These are phyloP conservation scores for Excalfactoria chinensis DNA, from an alignment of 2,113 vertebrate genomes.

Conservation along the genomic window DNA sequence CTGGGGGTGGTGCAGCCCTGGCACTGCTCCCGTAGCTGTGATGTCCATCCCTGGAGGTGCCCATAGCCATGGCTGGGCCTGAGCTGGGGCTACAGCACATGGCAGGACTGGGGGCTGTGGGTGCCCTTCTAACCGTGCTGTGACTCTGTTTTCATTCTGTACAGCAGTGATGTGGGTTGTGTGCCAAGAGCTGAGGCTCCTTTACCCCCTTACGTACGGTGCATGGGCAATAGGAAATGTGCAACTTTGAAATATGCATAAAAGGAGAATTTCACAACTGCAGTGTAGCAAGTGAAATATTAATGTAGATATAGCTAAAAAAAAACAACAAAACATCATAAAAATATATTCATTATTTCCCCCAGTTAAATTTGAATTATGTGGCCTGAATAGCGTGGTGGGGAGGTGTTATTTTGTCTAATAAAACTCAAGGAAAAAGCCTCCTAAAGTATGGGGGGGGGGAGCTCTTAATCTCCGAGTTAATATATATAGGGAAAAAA, in stretches of 20 bases:
- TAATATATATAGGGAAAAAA: accelerated
- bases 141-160: no score
- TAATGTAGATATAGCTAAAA: not conserved
- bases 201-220: not conserved
- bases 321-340: not conserved
- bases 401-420: not conserved
- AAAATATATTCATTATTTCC: not conserved
- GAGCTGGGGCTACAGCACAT: no score
- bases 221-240: not conserved
- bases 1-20: no score
- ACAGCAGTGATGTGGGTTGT: no score
- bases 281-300: not conserved
- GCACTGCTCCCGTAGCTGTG: no score
- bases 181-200: not conserved
- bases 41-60: no score
- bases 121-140: no score
- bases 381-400: not conserved
- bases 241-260: not conserved
- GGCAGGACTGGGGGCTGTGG: no score
- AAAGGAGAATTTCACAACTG: not conserved
- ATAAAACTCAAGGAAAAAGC: not conserved
- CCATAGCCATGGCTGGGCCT: no score
- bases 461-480: not conserved
- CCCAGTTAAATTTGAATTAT: not conserved
- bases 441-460: not conserved